phyloP scores from a whole-genome alignment of 64 coral and sea anemone genomes.

The Astreopora myriophthalma region DNA sequence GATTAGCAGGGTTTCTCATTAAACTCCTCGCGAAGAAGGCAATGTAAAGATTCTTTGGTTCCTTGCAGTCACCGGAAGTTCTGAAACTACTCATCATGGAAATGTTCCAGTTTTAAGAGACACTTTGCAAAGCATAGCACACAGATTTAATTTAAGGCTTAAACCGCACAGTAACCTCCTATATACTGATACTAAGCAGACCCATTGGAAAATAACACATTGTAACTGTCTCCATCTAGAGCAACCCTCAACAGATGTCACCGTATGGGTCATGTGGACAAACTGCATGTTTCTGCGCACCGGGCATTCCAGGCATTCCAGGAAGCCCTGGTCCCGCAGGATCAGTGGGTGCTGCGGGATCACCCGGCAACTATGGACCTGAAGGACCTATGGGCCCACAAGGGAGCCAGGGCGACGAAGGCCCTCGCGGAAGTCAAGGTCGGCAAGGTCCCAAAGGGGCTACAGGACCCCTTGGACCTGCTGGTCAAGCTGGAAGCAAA shows the following conservation, averaged over 20 bases:
- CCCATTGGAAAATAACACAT: too few relatives aligned
- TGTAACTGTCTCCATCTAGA: neutral
- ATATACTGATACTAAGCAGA: too few relatives aligned
- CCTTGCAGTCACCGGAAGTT: too few relatives aligned
- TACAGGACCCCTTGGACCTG: neutral
- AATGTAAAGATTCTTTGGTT: too few relatives aligned
- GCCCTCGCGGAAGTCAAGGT: neutral
- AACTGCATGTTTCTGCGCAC: neutral
- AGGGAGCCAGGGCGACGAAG: neutral
- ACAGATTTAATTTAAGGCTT: too few relatives aligned
- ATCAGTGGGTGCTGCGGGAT: neutral
- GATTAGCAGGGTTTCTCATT: too few relatives aligned
- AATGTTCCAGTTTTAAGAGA: too few relatives aligned
- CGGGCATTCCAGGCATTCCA: neutral
- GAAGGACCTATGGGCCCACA: neutral
- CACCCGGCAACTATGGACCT: neutral
- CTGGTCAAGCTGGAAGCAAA: neutral
- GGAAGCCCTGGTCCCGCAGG: neutral
- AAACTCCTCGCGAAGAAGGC: too few relatives aligned
- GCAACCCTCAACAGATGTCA: neutral
- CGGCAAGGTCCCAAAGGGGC: neutral
- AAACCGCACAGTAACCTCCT: too few relatives aligned
- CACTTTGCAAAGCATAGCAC: too few relatives aligned
- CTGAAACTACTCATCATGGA: too few relatives aligned
- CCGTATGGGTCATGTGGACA: neutral